Evolutionary conservation across 2,797 vertebrate species (phyloP).

Genomic region (Coranthus polyacanthus): DNA sequence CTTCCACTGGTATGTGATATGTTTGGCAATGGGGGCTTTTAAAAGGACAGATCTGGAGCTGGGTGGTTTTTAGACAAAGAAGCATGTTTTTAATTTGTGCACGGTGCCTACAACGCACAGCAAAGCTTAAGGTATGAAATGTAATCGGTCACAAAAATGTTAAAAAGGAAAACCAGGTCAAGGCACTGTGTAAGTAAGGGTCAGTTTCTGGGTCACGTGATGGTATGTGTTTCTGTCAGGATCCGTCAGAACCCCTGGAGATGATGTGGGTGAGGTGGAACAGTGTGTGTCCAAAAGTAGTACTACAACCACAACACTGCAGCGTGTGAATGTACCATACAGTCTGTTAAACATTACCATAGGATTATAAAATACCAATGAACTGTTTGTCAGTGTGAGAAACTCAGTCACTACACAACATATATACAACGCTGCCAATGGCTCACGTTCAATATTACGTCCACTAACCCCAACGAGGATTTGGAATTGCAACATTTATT

Average conservation of each 20-base stretch:
- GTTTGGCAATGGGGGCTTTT: slow-evolving; percentile 42
- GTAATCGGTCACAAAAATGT: background rate
- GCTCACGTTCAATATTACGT: too few relatives aligned
- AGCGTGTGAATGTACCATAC: background rate
- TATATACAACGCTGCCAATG: too few relatives aligned
- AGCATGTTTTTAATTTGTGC: background rate
- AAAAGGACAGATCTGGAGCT: slow-evolving; percentile 36
- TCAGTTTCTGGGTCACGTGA: slow-evolving; percentile 35
- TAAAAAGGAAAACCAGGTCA: slow-evolving; percentile 17
- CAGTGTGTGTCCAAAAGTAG: background rate
- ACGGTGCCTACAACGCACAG: background rate
- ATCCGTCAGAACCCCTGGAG: background rate
- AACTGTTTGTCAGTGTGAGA: too few relatives aligned
- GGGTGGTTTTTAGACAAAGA: background rate
- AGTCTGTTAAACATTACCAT: too few relatives aligned
- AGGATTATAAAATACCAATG: too few relatives aligned
- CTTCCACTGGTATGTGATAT: slow-evolving; percentile 13
- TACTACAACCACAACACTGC: background rate
- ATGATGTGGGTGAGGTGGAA: background rate
- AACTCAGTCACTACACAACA: too few relatives aligned
- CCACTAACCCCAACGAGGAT: too few relatives aligned
- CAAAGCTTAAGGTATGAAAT: background rate
- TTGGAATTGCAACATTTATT: too few relatives aligned
- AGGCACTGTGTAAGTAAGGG: slow-evolving; percentile 2
- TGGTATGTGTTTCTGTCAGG: slow-evolving; percentile 24